Evolutionary conservation across 2,888 invertebrate species (phyloP).

Genomic region (Ectobius pallidus): DNA sequence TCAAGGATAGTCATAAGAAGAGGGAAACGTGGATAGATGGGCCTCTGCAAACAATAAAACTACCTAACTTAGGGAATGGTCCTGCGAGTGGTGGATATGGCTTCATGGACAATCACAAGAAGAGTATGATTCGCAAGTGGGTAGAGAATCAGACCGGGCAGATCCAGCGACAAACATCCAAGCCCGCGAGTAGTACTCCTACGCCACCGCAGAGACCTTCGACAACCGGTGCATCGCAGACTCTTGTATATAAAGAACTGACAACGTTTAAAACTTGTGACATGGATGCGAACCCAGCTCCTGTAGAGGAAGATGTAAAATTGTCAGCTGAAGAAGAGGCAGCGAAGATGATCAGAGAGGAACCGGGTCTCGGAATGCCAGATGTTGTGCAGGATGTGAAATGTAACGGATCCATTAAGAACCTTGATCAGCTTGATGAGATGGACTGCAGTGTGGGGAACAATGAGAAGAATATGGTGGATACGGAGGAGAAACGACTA

Average conservation of each 20-base stretch:
- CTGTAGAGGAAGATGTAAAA: too few relatives aligned
- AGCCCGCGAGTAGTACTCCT: conserved; percentile 35
- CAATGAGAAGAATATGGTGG: background rate
- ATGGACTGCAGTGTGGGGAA: background rate
- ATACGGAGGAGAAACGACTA: conserved; percentile 4
- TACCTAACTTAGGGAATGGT: conserved; percentile 54
- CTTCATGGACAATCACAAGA: conserved; percentile 91
- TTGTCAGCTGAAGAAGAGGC: conserved; percentile 45
- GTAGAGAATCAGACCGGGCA: conserved; percentile 89
- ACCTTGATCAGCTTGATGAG: background rate
- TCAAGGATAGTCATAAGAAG: conserved; percentile 80
- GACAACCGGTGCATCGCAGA: conserved; percentile 47
- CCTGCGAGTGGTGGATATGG: conserved; percentile 70
- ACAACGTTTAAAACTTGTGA: conserved; percentile 68
- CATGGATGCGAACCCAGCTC: too few relatives aligned
- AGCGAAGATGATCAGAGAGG: conserved; percentile 50
- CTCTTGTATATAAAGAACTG: conserved; percentile 58
- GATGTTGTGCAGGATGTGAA: background rate
- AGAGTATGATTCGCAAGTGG: conserved; percentile 92
- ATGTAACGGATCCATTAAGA: background rate
- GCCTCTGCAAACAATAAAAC: conserved; percentile 72
- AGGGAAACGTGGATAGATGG: conserved; percentile 96
- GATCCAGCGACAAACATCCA: conserved; percentile 60
- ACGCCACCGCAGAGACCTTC: conserved; percentile 34
- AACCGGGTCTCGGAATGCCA: conserved; percentile 41